Evolutionary conservation across 2,888 invertebrate genomes (phyloP), one percentile per base, ranked within the genome.

Genomic region (Latrodectus hesperus): DNA sequence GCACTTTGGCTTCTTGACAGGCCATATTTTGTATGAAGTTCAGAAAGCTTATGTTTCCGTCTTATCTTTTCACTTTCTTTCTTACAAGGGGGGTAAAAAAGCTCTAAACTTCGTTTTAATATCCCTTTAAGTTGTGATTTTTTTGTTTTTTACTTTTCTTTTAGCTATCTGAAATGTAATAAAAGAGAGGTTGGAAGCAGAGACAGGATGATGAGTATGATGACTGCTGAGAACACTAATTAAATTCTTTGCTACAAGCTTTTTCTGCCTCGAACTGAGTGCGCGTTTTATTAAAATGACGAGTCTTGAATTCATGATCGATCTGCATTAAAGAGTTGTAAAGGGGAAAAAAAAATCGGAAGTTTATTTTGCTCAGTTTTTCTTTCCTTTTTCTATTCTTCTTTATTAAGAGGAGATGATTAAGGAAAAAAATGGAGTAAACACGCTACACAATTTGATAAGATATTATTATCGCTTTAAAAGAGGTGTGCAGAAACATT

Each of bases 1-100:
- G 52, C 65, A 84, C 77, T 81, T 81, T 52, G 70, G 52, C 80
- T 75, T 76, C 80, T 80, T 80, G 86, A 86, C 86, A 86, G 76
- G 68, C 76, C 80, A 64, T 86, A 86, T 76, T 86, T 76, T 81
- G 80, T 81, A 78, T 86, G 86, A 86, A 80, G 80, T 72, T 55
- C 71, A 86, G 86, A 76, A 86, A 86, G 86, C 80, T 75, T 76
- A 75, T 86, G 80, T 70, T 86, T 76, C 81, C 86, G 68, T 16
- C n/a, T 60, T 60, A 71, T 81, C 76, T 76, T 75, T 86, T 75
- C 17, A 49, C 51, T 53, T 17, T 12, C 52, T 51, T 51, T 51
- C 49, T n/a, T 82, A 67, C 65, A n/a, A 60, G 60, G 65, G 73
- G 49, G n/a, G 49, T 17, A 80, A 84, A 79, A 72, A 79, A 72